Evolutionary conservation across 2,113 vertebrate species (phyloP).

Genomic region (Lamprotornis superbus): DNA sequence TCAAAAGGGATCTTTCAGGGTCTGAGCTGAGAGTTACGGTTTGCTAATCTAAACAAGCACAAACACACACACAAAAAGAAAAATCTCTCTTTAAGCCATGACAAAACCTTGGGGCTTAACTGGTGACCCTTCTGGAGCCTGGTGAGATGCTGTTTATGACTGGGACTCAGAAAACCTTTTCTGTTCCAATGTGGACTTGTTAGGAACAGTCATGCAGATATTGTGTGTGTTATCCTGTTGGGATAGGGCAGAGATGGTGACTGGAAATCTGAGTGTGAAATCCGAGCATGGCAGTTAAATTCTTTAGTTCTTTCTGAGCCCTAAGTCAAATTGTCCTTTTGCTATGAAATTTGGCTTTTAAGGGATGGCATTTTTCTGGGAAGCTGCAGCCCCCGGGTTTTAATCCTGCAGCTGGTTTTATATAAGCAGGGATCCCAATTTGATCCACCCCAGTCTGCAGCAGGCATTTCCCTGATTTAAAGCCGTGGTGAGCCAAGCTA

Average conservation of each 20-base stretch:
- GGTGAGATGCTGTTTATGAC: not conserved
- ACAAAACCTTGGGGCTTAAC: not conserved
- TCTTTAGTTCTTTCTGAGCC: not conserved
- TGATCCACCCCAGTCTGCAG: not conserved
- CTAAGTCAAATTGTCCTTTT: not conserved
- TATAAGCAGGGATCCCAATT: not conserved
- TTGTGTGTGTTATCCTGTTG: not conserved
- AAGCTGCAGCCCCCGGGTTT: not conserved
- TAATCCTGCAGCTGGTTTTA: not conserved
- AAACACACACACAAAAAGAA: not conserved
- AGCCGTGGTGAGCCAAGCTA: not conserved
- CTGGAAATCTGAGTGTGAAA: not conserved
- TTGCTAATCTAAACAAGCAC: not conserved
- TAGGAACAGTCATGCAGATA: not conserved
- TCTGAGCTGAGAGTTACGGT: not conserved
- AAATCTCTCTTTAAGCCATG: not conserved
- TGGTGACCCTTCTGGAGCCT: not conserved
- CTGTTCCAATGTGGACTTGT: not conserved
- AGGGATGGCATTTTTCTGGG: not conserved
- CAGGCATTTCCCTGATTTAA: not conserved
- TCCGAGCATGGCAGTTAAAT: not conserved
- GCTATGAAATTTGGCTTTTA: not conserved
- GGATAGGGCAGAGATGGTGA: not conserved
- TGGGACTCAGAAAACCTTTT: not conserved
- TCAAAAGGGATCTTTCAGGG: not conserved